Base-by-base conservation (phyloP, 2,888 invertebrate genomes). In the Odontothrips loti region DNA sequence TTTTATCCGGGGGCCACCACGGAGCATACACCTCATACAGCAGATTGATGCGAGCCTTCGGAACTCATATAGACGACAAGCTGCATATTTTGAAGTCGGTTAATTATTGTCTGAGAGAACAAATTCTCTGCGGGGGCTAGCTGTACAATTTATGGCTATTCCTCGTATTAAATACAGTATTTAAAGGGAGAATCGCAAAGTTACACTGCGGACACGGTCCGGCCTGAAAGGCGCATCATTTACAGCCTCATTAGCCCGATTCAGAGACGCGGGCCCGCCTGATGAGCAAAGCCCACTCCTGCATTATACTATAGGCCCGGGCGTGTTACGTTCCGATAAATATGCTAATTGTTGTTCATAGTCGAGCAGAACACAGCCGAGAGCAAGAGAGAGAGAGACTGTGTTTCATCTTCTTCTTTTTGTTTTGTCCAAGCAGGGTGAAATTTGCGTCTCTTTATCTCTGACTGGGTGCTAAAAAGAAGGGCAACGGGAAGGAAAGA, bases 301-400 rank as follows among this genome's bases (percentile, higher is more conserved):
- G 34, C 34, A 43, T 43, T 43, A 43, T 6, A 43, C 6, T 43
- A 43, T 6, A 6, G 34, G 34, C 51, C 17, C 58, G 58, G 34
- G 3, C 34, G 34, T 43, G 34, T 43, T 43, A 43, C 34, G 10
- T 75, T 27, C 68, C 68, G 68, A 75, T 75, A 27, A 75, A 75
- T 27, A 75, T 75, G 27, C 68, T 75, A 75, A 75, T 75, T 75
- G 68, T 75, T 75, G 27, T 27, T 75, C 68, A 75, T 75, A 20
- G 58, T 43, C 34, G 34, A 6, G 34, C 34, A 43, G 34, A 6
- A 43, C 34, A 6, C 34, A 6, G 34, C 34, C 34, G 34, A 6
- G 34, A 43, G 34, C 34, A 6, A 43, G 34, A 43, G 34, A 6
- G 34, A 43, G 20, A 17, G 58, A 17, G 20, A 0, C 58, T 15